A percentile compares a stretch with the other conserved stretches of the same genome.
Conservation (phyloP, 92 coral and sea anemone species). For the Montipora capitata region DNA sequence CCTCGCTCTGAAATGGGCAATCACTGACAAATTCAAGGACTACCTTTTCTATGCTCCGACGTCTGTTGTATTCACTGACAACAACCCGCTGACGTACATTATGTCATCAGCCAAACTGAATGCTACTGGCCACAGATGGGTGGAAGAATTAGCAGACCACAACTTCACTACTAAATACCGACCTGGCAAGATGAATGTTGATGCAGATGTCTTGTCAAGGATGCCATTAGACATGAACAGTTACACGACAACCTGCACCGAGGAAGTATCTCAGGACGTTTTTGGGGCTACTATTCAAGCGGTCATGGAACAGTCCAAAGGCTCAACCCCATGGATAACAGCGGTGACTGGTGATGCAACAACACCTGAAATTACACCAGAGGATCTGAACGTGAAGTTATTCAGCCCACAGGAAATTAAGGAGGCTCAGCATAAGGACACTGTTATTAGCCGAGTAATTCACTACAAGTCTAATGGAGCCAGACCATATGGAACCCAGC, state of each 20-base stretch:
- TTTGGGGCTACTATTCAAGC: conserved; percentile 42
- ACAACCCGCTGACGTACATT: conserved; percentile 62
- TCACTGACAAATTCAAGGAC: conserved; percentile 37
- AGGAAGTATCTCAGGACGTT: conserved; percentile 44
- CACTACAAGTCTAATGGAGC: neutral
- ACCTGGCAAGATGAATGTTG: conserved; percentile 53
- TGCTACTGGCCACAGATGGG: conserved; percentile 73
- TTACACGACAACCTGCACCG: conserved; percentile 47
- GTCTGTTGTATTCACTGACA: conserved; percentile 57
- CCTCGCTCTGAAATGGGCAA: conserved; percentile 44
- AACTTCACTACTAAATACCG: conserved; percentile 69
- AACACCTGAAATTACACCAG: too few relatives aligned
- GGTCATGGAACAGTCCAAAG: neutral
- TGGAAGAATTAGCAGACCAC: conserved; percentile 64
- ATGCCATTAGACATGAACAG: conserved; percentile 54
- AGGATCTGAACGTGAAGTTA: neutral
- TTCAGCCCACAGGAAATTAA: conserved; percentile 26
- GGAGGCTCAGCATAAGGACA: conserved; percentile 38
- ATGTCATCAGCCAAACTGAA: conserved; percentile 61
- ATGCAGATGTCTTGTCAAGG: conserved; percentile 65
- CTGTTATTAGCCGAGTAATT: conserved; percentile 15
- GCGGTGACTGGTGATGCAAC: too few relatives aligned
- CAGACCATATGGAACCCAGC: conserved; percentile 17
- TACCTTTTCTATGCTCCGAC: conserved; percentile 19
- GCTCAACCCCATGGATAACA: too few relatives aligned